Evolutionary conservation across 2,113 vertebrate genomes (phyloP).

Genomic region (Periophthalmus modestus): DNA sequence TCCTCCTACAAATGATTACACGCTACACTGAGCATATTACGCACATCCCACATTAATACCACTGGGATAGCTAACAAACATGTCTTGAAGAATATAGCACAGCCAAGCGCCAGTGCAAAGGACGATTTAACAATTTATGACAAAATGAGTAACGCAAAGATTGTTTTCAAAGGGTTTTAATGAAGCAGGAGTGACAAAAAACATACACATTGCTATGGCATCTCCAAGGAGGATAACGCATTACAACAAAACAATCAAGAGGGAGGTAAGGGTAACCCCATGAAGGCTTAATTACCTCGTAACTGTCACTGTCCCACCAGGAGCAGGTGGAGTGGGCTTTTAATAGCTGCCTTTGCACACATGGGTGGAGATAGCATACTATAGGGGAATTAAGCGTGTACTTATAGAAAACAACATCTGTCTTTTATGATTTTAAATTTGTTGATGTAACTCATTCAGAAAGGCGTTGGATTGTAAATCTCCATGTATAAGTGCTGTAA

Average conservation of each 20-base stretch:
- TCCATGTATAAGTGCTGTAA: no score
- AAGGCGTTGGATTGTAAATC: no score
- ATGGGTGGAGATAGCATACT: background rate
- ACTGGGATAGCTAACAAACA: background rate
- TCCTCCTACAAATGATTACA: constrained; percentile 5
- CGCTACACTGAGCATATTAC: background rate
- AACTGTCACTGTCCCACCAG: constrained; percentile 14
- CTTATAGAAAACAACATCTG: background rate
- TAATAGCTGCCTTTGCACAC: background rate
- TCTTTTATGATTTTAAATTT: background rate
- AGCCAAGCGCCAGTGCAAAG: background rate
- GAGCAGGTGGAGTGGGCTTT: constrained; percentile 4
- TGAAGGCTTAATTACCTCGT: constrained; percentile 8
- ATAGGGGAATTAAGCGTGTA: background rate
- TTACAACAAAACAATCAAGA: background rate
- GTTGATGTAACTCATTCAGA: background rate
- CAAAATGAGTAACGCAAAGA: background rate
- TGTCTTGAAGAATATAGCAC: background rate
- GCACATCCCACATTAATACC: background rate
- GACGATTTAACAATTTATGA: background rate
- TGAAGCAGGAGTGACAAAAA: background rate
- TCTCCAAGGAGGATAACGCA: background rate
- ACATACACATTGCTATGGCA: background rate
- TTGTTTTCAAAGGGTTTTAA: background rate
- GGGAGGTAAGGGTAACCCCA: background rate